phyloP scores from a whole-genome alignment of 2,113 vertebrate genomes.

The Xyrauchen texanus region DNA sequence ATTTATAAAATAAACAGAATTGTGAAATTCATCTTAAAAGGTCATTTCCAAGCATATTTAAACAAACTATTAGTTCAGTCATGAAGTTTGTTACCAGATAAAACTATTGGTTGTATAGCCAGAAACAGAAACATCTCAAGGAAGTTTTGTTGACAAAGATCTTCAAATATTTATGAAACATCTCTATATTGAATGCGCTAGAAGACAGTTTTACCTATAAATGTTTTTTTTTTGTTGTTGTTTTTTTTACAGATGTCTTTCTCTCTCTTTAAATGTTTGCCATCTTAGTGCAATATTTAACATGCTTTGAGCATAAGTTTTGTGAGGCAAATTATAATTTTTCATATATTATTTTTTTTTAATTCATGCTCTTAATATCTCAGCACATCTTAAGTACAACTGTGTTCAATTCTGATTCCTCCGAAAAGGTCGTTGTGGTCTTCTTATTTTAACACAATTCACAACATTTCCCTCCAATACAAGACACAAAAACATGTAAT shows the following conservation, averaged over 20 bases:
- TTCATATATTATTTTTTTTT: conserved; percentile 25
- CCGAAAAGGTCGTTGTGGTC: background rate
- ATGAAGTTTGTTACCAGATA: conserved; percentile 27
- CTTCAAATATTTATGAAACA: conserved; percentile 40
- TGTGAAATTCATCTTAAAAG: too few relatives aligned
- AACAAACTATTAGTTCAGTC: background rate
- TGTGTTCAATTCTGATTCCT: conserved; percentile 20
- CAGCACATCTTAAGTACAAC: conserved; percentile 26
- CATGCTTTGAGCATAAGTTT: conserved; percentile 60
- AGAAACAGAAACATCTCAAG: conserved; percentile 29
- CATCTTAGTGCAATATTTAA: conserved; percentile 68
- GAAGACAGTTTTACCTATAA: too few relatives aligned
- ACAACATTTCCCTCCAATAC: conserved; percentile 20
- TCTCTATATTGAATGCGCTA: conserved; percentile 53
- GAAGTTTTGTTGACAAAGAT: conserved; percentile 19
- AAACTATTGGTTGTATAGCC: conserved; percentile 3
- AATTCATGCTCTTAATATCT: conserved; percentile 58
- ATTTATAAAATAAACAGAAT: too few relatives aligned
- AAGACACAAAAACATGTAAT: conserved; percentile 32
- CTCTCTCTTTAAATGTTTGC: conserved; percentile 53
- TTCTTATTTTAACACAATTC: conserved; percentile 22
- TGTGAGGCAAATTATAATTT: conserved; percentile 31
- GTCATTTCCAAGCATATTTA: too few relatives aligned
- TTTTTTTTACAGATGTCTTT: conserved; percentile 57
- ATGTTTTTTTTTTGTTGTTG: conserved; percentile 38